Conservation (phyloP, 2,888 invertebrate species). For the Dynastes grantii region DNA sequence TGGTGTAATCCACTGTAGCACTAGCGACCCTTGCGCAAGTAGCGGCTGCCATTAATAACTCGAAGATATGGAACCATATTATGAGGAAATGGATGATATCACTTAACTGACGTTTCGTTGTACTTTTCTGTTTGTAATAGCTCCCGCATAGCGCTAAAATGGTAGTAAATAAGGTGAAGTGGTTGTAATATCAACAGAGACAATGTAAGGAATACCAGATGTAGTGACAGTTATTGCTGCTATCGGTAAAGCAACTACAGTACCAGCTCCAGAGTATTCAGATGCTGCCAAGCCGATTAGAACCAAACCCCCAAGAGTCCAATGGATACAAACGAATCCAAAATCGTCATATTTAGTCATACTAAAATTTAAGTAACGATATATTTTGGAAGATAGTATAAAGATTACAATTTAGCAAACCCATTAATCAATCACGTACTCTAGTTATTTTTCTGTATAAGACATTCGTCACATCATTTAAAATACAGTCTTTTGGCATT, state of each 20-base stretch:
- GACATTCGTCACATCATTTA: no score
- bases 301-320: conserved; percentile 76
- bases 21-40: conserved; percentile 77
- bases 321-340: conserved; percentile 70
- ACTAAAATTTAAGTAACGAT: conserved; percentile 1
- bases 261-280: conserved; percentile 74
- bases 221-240: conserved; percentile 71
- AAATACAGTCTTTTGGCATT: no score
- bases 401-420: no score
- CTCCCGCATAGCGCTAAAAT: conserved; percentile 45
- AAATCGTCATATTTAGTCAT: conserved; percentile 59
- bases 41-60: conserved; percentile 75
- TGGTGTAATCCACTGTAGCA: conserved; percentile 77
- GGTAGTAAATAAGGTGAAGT: not conserved
- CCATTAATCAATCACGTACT: no score
- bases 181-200: not conserved
- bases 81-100: conserved; percentile 75
- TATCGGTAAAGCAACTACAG: conserved; percentile 74
- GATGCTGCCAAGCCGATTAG: conserved; percentile 76
- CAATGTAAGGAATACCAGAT: conserved; percentile 69
- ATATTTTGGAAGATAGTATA: no score
- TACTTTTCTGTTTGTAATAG: conserved; percentile 44
- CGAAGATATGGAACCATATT: conserved; percentile 76
- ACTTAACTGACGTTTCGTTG: conserved; percentile 69
- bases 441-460: no score